A percentile compares a stretch with the other conserved stretches of the same genome.
Evolutionary conservation across 1,140 invertebrate genomes (phyloP).

Genomic region (Bombus pyrosoma): DNA sequence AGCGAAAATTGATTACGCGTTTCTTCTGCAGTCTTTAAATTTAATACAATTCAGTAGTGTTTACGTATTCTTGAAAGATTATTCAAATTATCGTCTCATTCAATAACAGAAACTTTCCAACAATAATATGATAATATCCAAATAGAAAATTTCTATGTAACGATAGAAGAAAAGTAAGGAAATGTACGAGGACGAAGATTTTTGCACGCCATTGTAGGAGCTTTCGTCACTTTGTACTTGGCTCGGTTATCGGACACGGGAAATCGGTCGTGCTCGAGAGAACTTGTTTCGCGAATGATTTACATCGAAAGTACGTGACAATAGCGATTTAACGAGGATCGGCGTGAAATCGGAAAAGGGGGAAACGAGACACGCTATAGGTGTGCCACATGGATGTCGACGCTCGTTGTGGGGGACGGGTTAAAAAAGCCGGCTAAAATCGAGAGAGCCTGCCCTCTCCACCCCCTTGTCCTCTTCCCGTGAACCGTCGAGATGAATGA

Average conservation of each 20-base stretch:
- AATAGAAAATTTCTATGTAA: too few species aligned
- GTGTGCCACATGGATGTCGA: not conserved
- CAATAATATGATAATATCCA: too few species aligned
- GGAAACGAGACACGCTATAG: not conserved
- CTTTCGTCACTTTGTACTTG: not conserved
- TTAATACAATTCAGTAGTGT: too few species aligned
- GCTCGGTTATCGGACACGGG: not conserved
- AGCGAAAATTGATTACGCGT: too few species aligned
- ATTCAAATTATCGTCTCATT: too few species aligned
- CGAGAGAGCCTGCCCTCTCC: not conserved
- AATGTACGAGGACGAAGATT: not conserved
- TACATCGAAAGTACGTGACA: slow-evolving; percentile 44
- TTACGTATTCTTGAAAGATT: too few species aligned
- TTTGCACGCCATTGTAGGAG: too few species aligned
- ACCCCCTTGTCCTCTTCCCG: too few species aligned
- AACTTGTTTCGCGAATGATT: slow-evolving; percentile 54
- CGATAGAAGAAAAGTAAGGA: not conserved
- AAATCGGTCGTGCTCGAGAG: slow-evolving; percentile 5
- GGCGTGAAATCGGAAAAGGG: slow-evolving; percentile 23
- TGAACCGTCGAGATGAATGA: slow-evolving; percentile 26
- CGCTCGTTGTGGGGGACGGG: not conserved
- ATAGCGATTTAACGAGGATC: slow-evolving; percentile 46
- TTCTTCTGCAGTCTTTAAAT: too few species aligned
- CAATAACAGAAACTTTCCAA: too few species aligned
- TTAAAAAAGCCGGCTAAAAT: slow-evolving; percentile 46